Evolutionary conservation across 2,113 vertebrate genomes (phyloP).

Genomic region (Saccopteryx leptura): DNA sequence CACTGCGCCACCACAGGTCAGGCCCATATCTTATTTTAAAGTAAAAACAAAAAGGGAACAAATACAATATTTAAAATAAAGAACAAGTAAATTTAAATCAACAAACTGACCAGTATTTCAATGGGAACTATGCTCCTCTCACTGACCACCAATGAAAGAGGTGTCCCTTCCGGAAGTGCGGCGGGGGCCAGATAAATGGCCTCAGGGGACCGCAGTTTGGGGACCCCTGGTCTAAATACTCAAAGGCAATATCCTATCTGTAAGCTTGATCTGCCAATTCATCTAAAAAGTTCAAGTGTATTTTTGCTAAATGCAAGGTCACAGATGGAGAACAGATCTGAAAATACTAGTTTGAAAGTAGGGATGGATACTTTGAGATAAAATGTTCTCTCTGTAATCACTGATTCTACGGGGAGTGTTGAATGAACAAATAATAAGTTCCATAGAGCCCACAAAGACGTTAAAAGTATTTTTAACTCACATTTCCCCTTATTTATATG

Average conservation of each 20-base stretch:
- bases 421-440: constrained; percentile 72
- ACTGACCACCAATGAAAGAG: too few species aligned
- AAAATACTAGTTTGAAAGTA: constrained; percentile 69
- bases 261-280: constrained; percentile 60
- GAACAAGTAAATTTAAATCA: too few species aligned
- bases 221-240: constrained; percentile 49
- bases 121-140: too few species aligned
- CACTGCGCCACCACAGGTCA: too few species aligned
- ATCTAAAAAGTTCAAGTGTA: constrained; percentile 73
- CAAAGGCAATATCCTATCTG: constrained; percentile 52
- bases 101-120: too few species aligned
- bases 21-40: too few species aligned
- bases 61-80: too few species aligned
- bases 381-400: constrained; percentile 77
- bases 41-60: too few species aligned
- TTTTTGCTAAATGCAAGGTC: constrained; percentile 60
- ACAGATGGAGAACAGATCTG: constrained; percentile 72
- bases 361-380: constrained; percentile 70
- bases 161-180: too few species aligned
- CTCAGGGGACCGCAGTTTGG: too few species aligned
- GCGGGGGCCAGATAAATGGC: too few species aligned
- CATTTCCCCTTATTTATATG: constrained; percentile 59
- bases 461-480: constrained; percentile 49
- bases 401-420: constrained; percentile 54
- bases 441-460: constrained; percentile 48